Evolutionary conservation across 2,888 invertebrate genomes (phyloP), one percentile per base, ranked within the genome.

Genomic region (Polyommatus iphigenia): DNA sequence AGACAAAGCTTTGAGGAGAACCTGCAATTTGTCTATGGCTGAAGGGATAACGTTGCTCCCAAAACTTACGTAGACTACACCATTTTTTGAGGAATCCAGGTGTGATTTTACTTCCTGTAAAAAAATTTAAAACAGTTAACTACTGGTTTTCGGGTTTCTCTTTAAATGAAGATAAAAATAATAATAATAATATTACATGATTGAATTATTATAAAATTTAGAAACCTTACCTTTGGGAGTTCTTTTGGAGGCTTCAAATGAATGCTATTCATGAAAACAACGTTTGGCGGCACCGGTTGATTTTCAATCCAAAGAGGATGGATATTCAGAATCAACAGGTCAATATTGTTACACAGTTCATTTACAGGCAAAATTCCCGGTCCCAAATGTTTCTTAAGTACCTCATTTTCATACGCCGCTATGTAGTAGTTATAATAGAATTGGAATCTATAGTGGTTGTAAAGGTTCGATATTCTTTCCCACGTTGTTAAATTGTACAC

Each of bases 211-310:
- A 41, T 13, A 46, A 18, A 10, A 29, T 67, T 1, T 24, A 24
- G 24, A 29, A n/a, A n/a, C 1, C 15, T 54, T 78, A 80, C 93
- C 85, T 87, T 80, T 7, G 93, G 91, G 62, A 94, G 82, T 29
- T 88, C 83, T 77, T 89, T 87, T 7, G 85, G 79, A 15, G 85
- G 85, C 13, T 85, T 87, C 24, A 89, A 84, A 79, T 93, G 94
- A 59, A 91, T 81, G 2, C 92, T 92, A 73, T 93, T 92, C 76
- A 92, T 86, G 77, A 88, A 87, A 0, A 93, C 80, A 3, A 92
- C 84, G 78, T 85, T 87, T 0, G 93, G 92, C 13, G 92, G 88
- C 8, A 90, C 83, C 0, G 94, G 94, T 13, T 88, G 84, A 71
- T 86, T 87, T 4, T 82, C 81, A 7, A 88, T 86, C 83, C 89